Evolutionary conservation across 1,140 invertebrate genomes (phyloP), one percentile per base, ranked within the genome.

Genomic region (Sitophilus oryzae): DNA sequence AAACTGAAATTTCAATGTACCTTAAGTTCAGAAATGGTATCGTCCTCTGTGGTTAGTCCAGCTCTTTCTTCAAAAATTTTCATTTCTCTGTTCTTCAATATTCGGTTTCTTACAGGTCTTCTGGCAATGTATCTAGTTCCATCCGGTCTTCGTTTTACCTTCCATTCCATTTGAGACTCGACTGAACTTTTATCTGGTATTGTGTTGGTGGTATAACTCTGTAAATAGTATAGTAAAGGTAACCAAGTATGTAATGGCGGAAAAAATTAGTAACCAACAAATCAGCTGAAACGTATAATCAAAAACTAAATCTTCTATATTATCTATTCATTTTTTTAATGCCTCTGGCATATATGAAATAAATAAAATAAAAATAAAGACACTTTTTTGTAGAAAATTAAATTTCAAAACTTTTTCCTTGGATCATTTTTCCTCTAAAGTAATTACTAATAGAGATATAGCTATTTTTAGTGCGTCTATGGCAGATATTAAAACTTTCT

Each of bases 21-120:
- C 72, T 91, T 91, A 44, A 90, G 74, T 65, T 91, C 88, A 14
- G 86, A 89, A 67, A 86, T 78, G 10, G 85, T 84, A 62, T 91
- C 88, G 64, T 91, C 88, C 66, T 91, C 88, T 1, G 88, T 90
- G 1, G 86, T 90, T 35, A 86, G 74, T 1, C 86, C 85, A 49
- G 79, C 78, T 23, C 85, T 71, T 61, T 88, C 85, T 61, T 86
- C 81, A 11, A 76, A 78, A 49, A 89, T 79, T 66, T 82, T 80
- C 55, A 82, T 73, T 15, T 84, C 85, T 20, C 86, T 67, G 61
- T 86, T 85, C 63, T 82, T 84, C 19, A 87, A 69, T 25, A 87
- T 73, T 52, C 82, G 76, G 70, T 79, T 86, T 30, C 85, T 73
- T 0, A 86, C 79, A 3, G 86, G 85, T 16, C 86, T 71, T 30